These are phyloP conservation scores for Rhopalosiphum nymphaeae DNA, from an alignment of 2,888 invertebrate species.

Conservation along the genomic window DNA sequence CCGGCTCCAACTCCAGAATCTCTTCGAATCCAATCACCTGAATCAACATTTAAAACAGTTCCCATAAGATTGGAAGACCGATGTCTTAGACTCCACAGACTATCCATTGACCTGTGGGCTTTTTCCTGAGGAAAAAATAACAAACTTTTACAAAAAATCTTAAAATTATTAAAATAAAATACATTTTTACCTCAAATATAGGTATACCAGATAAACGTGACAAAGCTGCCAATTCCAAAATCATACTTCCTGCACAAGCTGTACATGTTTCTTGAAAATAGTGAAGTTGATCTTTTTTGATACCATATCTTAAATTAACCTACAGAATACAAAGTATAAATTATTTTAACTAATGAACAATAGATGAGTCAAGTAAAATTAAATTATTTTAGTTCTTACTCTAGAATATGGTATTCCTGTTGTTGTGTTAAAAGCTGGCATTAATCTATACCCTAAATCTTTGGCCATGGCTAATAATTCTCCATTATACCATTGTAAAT, in stretches of 20 bases:
- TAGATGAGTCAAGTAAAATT: background rate
- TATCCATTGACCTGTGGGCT: slow-evolving; percentile 96
- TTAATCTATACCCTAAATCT: slow-evolving; percentile 89
- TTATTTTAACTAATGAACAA: background rate
- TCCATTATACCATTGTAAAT: slow-evolving; percentile 87
- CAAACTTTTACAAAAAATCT: too few relatives aligned
- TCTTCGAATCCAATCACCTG: slow-evolving; percentile 96
- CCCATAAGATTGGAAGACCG: slow-evolving; percentile 94
- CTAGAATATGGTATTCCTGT: slow-evolving; percentile 98
- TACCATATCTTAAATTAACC: slow-evolving; percentile 86
- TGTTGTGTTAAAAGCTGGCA: slow-evolving; percentile 98
- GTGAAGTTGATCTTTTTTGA: slow-evolving; percentile 81
- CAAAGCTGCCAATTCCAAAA: slow-evolving; percentile 96
- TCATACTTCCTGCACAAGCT: slow-evolving; percentile 98
- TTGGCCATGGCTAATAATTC: slow-evolving; percentile 91
- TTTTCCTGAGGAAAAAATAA: slow-evolving; percentile 75
- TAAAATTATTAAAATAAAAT: background rate
- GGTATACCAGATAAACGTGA: slow-evolving; percentile 92
- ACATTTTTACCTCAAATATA: slow-evolving; percentile 81
- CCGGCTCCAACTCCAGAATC: slow-evolving; percentile 99
- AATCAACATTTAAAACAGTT: slow-evolving; percentile 96
- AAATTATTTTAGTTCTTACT: slow-evolving; percentile 72
- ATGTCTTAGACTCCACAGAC: slow-evolving; percentile 94
- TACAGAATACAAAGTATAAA: slow-evolving; percentile 68
- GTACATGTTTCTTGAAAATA: slow-evolving; percentile 93